Percentiles rank a stretch among this genome's conserved stretches.
phyloP scores from a whole-genome alignment of 2,888 invertebrate genomes.

The Rhodophaea formosa region DNA sequence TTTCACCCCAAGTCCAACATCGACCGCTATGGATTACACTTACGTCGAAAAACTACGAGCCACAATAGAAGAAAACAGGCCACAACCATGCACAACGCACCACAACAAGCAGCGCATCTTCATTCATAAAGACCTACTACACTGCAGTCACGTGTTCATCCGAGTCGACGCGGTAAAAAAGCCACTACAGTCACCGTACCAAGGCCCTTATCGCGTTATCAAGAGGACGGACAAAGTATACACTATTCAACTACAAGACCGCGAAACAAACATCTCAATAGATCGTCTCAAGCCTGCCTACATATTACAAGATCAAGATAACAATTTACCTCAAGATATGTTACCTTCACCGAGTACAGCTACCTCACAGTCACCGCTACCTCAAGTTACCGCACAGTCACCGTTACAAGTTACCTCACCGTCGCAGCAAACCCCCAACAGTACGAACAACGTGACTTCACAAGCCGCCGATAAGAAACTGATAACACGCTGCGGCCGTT shows the following conservation, averaged over 20 bases:
- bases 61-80: neutral
- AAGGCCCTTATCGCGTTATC: neutral
- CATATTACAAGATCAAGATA: too few species aligned
- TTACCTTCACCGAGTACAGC: too few species aligned
- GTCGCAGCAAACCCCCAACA: too few species aligned
- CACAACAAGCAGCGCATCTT: too few species aligned
- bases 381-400: too few species aligned
- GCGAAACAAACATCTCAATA: neutral
- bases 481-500: too few species aligned
- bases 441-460: too few species aligned
- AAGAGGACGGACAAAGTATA: neutral
- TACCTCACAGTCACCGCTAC: too few species aligned
- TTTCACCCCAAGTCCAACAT: neutral
- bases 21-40: neutral
- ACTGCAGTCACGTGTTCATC: neutral
- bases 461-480: too few species aligned
- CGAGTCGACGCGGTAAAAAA: neutral
- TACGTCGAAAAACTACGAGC: neutral
- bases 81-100: too few species aligned
- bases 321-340: too few species aligned
- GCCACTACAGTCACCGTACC: neutral
- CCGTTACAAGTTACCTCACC: too few species aligned
- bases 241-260: neutral
- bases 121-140: neutral
- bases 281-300: neutral